Conservation (phyloP, 1,140 invertebrate genomes). For the Nilaparvata lugens region DNA sequence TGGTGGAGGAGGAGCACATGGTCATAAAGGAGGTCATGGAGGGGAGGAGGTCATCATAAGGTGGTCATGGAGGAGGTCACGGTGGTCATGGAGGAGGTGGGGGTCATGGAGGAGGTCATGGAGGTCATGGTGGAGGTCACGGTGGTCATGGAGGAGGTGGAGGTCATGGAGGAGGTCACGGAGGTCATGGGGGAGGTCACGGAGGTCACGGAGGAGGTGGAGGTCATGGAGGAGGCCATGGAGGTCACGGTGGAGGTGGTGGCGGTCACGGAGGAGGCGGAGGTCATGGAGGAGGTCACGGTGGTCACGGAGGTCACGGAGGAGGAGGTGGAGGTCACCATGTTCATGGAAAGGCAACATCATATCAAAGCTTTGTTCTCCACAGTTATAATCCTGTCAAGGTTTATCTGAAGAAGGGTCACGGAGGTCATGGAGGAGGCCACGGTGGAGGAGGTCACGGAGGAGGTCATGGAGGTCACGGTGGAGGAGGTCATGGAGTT, state of each 20-base stretch:
- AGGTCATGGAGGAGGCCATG: slow-evolving; percentile 2
- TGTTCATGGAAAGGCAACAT: too few species aligned
- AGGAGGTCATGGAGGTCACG: slow-evolving; percentile 25
- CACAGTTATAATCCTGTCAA: too few species aligned
- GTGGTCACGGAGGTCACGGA: neutral
- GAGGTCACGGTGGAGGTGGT: neutral
- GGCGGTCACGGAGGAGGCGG: slow-evolving; percentile 8
- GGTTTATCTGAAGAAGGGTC: slow-evolving; percentile 7
- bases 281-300: neutral
- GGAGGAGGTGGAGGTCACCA: slow-evolving; percentile 9
- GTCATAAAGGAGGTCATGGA: slow-evolving; percentile 29
- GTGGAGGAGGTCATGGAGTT: slow-evolving; percentile 11
- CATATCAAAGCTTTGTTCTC: too few species aligned
- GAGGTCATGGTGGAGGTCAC: slow-evolving; percentile 27
- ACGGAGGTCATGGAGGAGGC: slow-evolving; percentile 21
- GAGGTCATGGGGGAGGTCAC: too few species aligned
- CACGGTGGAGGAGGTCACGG: slow-evolving; percentile 17
- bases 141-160: slow-evolving; percentile 38
- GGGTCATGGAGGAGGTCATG: slow-evolving; percentile 34
- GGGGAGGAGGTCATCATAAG: slow-evolving; percentile 34
- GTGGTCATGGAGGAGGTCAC: slow-evolving; percentile 28
- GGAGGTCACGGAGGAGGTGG: neutral
- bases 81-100: slow-evolving; percentile 37
- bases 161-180: slow-evolving; percentile 27
- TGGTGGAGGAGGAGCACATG: slow-evolving; percentile 32